Percentiles rank a stretch among this genome's conserved stretches.
Conservation (phyloP, 1,140 invertebrate species). For the Nasonia giraulti region DNA sequence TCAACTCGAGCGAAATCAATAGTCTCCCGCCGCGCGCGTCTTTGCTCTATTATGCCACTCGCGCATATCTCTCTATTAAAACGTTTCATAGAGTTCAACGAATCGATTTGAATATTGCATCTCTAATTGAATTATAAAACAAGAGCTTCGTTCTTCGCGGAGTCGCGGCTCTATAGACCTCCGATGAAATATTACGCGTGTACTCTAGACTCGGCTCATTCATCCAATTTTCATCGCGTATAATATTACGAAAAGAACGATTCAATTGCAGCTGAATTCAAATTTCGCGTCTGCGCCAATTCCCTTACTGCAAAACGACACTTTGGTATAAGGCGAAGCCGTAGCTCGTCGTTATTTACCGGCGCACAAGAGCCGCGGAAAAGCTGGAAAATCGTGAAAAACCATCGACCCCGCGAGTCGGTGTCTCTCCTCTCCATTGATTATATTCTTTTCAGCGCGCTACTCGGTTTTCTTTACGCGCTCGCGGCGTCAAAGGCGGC, state of each 20-base stretch:
- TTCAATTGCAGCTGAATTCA: neutral
- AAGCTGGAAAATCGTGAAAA: neutral
- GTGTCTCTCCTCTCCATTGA: neutral
- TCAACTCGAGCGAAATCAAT: neutral
- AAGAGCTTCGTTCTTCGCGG: neutral
- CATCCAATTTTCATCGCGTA: neutral
- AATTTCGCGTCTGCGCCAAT: neutral
- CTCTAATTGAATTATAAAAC: slow-evolving; percentile 1
- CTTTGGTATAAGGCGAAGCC: neutral
- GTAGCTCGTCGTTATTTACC: too few relatives aligned
- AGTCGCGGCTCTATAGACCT: neutral
- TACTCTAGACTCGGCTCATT: neutral
- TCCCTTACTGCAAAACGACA: neutral
- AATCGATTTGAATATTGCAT: neutral
- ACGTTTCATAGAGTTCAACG: neutral
- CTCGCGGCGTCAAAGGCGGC: neutral
- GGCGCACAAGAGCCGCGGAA: neutral
- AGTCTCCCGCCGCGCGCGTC: neutral
- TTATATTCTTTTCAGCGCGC: neutral
- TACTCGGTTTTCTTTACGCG: neutral
- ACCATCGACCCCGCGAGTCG: neutral
- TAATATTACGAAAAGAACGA: neutral
- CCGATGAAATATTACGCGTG: neutral
- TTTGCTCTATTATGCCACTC: neutral
- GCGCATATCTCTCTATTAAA: neutral